phyloP scores from a whole-genome alignment of 2,888 invertebrate species.

The Rotaria sp. region DNA sequence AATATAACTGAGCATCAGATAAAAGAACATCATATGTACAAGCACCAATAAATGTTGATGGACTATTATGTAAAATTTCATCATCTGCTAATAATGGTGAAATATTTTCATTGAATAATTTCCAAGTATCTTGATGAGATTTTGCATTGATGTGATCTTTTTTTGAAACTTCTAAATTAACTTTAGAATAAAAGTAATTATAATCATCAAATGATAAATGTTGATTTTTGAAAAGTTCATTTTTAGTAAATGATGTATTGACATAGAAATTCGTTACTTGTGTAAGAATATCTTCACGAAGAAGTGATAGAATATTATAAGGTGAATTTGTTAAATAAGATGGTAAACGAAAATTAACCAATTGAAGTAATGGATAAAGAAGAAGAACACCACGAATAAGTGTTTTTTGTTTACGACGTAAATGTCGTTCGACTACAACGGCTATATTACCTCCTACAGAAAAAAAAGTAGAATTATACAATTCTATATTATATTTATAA shows the following conservation, averaged over 20 bases:
- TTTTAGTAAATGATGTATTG: not conserved
- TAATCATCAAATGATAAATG: not conserved
- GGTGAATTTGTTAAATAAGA: not conserved
- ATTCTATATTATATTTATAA: not conserved
- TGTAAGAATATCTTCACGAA: not conserved
- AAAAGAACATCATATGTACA: constrained; percentile 17
- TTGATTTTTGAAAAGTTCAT: constrained; percentile 11
- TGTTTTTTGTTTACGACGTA: not conserved
- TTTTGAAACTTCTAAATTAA: not conserved
- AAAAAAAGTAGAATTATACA: not conserved
- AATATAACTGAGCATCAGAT: constrained; percentile 2
- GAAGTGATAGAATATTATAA: not conserved
- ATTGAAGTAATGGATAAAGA: constrained; percentile 2
- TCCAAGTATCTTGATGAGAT: constrained; percentile 15
- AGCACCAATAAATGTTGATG: constrained; percentile 6
- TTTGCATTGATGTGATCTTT: not conserved
- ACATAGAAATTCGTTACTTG: not conserved
- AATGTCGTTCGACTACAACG: not conserved
- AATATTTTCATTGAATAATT: not conserved
- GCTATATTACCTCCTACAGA: not conserved
- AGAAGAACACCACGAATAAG: not conserved
- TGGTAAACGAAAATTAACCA: not conserved
- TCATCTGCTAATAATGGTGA: not conserved
- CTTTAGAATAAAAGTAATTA: not conserved
- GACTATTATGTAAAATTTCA: not conserved